phyloP scores from a whole-genome alignment of 2,888 invertebrate species.

The Disparrhopalites patrizii region DNA sequence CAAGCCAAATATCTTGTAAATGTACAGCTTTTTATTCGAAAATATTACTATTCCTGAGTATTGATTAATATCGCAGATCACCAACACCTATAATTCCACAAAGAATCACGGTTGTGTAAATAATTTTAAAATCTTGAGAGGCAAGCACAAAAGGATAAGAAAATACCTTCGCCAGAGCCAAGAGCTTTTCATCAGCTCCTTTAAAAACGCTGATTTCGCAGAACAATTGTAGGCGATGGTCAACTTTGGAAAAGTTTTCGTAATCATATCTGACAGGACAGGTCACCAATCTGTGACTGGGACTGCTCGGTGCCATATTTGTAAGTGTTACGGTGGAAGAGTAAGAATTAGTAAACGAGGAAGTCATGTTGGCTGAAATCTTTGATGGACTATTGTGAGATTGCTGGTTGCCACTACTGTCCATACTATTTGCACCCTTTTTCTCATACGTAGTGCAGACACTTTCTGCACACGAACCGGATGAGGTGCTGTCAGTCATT shows the following conservation, averaged over 20 bases:
- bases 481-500: constrained; percentile 45
- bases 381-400: constrained; percentile 1
- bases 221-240: constrained; percentile 46
- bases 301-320: background rate
- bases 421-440: background rate
- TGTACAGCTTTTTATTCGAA: constrained; percentile 42
- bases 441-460: constrained; percentile 45
- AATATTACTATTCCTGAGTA: constrained; percentile 43
- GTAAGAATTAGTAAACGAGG: constrained; percentile 7
- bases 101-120: background rate
- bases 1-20: constrained; percentile 43
- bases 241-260: constrained; percentile 40
- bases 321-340: constrained; percentile 19
- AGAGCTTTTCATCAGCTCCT: constrained; percentile 37
- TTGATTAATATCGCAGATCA: constrained; percentile 33
- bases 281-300: constrained; percentile 7
- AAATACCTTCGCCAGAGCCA: constrained; percentile 41
- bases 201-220: constrained; percentile 45
- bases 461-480: constrained; percentile 44
- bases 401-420: background rate
- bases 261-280: constrained; percentile 43
- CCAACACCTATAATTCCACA: constrained; percentile 25
- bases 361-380: constrained; percentile 3
- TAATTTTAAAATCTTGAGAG: background rate
- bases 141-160: background rate